A percentile compares a stretch with the other conserved stretches of the same genome.
Conservation (phyloP, 2,113 vertebrate species). For the Notothenia coriiceps region DNA sequence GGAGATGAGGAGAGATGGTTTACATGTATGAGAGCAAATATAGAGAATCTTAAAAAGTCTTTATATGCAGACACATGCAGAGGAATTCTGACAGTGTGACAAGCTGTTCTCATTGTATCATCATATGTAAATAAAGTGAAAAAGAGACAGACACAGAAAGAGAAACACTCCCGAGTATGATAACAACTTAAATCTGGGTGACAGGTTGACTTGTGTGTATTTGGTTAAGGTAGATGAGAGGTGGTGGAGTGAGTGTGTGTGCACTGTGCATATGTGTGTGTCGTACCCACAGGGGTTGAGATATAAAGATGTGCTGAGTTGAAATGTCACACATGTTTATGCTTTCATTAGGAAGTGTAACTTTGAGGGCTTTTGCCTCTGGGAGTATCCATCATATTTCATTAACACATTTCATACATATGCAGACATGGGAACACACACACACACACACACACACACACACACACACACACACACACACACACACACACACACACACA, state of each 20-base stretch:
- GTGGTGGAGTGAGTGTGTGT: not conserved
- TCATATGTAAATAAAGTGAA: conserved; percentile 28
- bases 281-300: conserved; percentile 1
- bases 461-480: conserved; percentile 2
- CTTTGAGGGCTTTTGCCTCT: conserved; percentile 51
- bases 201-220: conserved; percentile 53
- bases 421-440: not conserved
- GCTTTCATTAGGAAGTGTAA: conserved; percentile 63
- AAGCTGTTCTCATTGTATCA: not conserved
- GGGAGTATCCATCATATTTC: conserved; percentile 60
- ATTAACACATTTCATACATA: conserved; percentile 45
- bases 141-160: conserved; percentile 3
- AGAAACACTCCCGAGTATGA: conserved; percentile 1
- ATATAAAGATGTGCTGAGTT: conserved; percentile 41
- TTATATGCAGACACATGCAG: conserved; percentile 6
- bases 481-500: conserved; percentile 7
- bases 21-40: conserved; percentile 8
- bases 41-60: conserved; percentile 12
- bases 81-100: conserved; percentile 21
- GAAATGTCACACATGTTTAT: conserved; percentile 64
- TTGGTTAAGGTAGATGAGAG: conserved; percentile 19
- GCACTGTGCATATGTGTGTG: not conserved
- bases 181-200: conserved; percentile 39
- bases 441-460: not conserved
- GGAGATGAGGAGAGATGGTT: conserved; percentile 36